These are phyloP conservation scores for Crocallis elinguaria DNA, from an alignment of 2,888 invertebrate species.

Conservation along the genomic window DNA sequence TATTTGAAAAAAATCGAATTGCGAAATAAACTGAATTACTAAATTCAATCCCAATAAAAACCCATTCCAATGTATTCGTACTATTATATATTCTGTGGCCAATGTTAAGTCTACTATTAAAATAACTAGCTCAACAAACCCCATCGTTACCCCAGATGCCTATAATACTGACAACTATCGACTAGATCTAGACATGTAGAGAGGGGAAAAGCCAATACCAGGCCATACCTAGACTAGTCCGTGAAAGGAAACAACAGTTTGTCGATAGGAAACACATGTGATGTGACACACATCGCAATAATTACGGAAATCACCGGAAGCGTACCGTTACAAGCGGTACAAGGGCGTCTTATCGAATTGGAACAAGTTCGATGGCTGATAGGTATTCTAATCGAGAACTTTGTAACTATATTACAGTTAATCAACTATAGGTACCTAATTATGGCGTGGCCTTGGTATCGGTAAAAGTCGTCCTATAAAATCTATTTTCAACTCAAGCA, in stretches of 20 bases:
- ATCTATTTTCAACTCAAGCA: neutral
- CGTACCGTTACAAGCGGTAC: constrained; percentile 43
- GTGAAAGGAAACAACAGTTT: constrained; percentile 31
- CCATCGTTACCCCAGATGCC: neutral
- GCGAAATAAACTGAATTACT: too few relatives aligned
- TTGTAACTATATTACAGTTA: neutral
- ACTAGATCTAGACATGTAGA: neutral
- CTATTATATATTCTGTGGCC: too few relatives aligned
- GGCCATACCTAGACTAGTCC: constrained; percentile 19
- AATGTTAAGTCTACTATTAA: too few relatives aligned
- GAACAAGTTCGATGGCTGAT: constrained; percentile 55
- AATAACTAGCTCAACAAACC: neutral
- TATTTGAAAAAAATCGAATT: too few relatives aligned
- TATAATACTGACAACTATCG: neutral
- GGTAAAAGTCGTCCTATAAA: neutral
- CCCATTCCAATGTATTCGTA: too few relatives aligned
- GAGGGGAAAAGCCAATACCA: constrained; percentile 19
- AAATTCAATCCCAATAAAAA: too few relatives aligned
- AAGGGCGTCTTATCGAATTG: constrained; percentile 68
- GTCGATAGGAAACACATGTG: constrained; percentile 42
- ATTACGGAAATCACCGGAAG: constrained; percentile 44
- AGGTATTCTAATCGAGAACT: constrained; percentile 4
- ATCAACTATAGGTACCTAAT: neutral
- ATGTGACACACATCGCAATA: constrained; percentile 42
- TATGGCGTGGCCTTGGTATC: neutral